Conservation (phyloP, 92 coral and sea anemone genomes). For the Desmophyllum pertusum region DNA sequence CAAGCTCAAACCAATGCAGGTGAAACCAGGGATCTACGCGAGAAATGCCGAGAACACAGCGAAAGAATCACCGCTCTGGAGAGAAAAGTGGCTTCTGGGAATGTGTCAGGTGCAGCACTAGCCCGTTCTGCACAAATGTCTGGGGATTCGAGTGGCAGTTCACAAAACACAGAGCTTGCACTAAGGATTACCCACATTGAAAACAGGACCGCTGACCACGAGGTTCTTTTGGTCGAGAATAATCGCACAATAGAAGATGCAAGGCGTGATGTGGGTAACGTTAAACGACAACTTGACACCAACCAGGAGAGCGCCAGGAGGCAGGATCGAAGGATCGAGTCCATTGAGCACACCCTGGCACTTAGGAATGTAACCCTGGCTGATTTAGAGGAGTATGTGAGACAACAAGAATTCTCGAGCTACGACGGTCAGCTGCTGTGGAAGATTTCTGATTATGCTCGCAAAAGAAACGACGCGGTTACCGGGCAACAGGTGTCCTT, state of each 20-base stretch:
- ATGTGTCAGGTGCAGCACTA: neutral
- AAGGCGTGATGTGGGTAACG: constrained; percentile 2
- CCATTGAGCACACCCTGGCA: constrained; percentile 36
- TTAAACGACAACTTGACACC: constrained; percentile 23
- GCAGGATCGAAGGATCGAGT: constrained; percentile 35
- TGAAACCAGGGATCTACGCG: constrained; percentile 9
- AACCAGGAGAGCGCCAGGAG: constrained; percentile 10
- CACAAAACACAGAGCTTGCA: no score
- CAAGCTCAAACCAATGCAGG: constrained; percentile 6
- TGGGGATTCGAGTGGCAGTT: no score
- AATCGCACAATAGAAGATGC: constrained; percentile 35
- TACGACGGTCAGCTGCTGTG: constrained; percentile 57
- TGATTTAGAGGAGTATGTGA: constrained; percentile 38
- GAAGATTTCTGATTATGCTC: constrained; percentile 54
- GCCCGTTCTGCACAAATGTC: no score
- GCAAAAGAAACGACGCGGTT: constrained; percentile 50
- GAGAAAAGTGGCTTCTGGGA: constrained; percentile 25
- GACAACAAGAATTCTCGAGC: constrained; percentile 22
- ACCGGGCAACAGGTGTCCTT: constrained; percentile 46
- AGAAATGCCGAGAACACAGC: constrained; percentile 11
- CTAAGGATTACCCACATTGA: no score
- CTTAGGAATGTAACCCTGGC: constrained; percentile 48
- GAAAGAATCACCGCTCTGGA: constrained; percentile 23
- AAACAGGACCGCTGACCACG: constrained; percentile 34
- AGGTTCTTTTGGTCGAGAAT: constrained; percentile 48